Conservation (phyloP, 2,797 vertebrate species). For the Gastrophryne carolinensis region DNA sequence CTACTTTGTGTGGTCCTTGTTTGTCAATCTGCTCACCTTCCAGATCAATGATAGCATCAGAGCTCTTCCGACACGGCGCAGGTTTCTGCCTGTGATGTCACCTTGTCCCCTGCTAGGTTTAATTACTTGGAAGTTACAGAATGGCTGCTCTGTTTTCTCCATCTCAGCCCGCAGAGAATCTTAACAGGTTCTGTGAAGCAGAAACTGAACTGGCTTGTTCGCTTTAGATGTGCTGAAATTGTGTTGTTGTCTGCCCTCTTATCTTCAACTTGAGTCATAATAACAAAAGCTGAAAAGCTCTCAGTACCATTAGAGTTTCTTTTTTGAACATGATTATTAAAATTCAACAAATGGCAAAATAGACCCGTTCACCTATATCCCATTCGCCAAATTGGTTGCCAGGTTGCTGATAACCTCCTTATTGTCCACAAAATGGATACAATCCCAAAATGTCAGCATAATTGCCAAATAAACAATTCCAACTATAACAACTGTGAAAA, state of each 20-base stretch:
- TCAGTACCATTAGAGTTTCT: no score
- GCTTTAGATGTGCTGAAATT: slow-evolving; percentile 19
- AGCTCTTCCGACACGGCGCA: not conserved
- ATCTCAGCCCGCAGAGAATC: not conserved
- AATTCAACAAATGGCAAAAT: no score
- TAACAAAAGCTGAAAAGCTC: not conserved
- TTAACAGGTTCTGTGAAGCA: slow-evolving; percentile 13
- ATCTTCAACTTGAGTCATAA: not conserved
- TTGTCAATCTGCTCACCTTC: slow-evolving; percentile 25
- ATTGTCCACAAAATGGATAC: no score
- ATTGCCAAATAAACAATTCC: no score
- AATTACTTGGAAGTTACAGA: slow-evolving; percentile 23
- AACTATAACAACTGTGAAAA: no score
- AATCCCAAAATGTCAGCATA: no score
- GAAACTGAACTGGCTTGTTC: not conserved
- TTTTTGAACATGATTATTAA: no score
- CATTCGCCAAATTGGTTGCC: no score
- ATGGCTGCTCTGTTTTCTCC: slow-evolving; percentile 1
- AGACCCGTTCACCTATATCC: no score
- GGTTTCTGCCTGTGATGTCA: slow-evolving; percentile 32
- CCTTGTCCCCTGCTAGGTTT: slow-evolving; percentile 19
- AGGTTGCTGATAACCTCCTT: no score
- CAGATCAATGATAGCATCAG: slow-evolving; percentile 20
- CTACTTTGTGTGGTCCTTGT: not conserved
- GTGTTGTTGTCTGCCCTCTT: not conserved